These are phyloP conservation scores for Tenthredo livida DNA, from an alignment of 2,888 invertebrate genomes.

Conservation along the genomic window DNA sequence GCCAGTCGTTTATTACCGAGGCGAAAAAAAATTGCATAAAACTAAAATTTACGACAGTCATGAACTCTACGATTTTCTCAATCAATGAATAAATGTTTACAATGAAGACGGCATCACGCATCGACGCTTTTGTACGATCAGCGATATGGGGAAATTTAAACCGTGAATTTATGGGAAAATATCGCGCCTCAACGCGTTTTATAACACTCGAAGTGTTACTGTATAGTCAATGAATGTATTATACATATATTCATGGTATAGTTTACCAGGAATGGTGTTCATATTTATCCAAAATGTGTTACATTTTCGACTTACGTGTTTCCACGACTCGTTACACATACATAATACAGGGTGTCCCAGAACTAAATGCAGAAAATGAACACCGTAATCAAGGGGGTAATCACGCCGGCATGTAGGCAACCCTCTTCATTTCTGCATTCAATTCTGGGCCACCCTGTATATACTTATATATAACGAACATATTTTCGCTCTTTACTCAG, in stretches of 20 bases:
- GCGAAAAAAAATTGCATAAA: background rate
- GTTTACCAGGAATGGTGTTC: conserved; percentile 3
- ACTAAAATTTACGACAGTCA: background rate
- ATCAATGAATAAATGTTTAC: background rate
- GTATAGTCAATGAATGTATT: conserved; percentile 24
- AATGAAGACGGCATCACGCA: background rate
- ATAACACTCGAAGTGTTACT: conserved; percentile 41
- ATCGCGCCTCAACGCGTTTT: conserved; percentile 29
- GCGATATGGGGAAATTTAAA: background rate
- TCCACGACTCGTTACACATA: background rate
- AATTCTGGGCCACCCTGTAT: too few relatives aligned
- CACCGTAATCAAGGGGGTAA: too few relatives aligned
- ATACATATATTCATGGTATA: conserved; percentile 16
- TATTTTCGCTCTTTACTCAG: background rate
- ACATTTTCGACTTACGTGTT: conserved; percentile 2
- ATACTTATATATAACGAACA: background rate
- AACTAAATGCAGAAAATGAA: too few relatives aligned
- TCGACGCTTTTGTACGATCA: background rate
- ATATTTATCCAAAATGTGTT: conserved; percentile 13
- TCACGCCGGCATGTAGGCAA: too few relatives aligned
- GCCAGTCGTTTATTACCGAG: background rate
- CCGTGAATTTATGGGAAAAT: conserved; percentile 39
- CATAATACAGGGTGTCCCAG: background rate
- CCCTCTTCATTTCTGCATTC: too few relatives aligned
- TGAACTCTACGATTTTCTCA: background rate